Base-by-base conservation (phyloP, 2,888 invertebrate species). In the Flexamia atlantica region DNA sequence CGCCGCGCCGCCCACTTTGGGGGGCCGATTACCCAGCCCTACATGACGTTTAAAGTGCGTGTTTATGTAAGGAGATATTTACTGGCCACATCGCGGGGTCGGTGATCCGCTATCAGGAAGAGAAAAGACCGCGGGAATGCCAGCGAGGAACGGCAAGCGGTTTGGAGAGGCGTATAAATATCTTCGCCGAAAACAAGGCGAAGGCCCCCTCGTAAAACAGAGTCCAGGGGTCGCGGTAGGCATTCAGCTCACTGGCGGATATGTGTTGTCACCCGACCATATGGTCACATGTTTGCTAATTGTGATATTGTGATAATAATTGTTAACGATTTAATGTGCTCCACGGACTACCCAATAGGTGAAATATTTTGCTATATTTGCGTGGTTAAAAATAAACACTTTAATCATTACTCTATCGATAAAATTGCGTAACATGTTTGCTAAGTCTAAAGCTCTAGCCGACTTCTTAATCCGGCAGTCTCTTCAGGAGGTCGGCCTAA, bases 101-200 rank as follows among this genome's bases (percentile, higher is more conserved):
- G 40, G 20, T 20, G 72, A 40, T 36, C 72, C 72, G 72, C 42
- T 40, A 72, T 64, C 40, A 40, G 72, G 72, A 57, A 50, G 50
- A 57, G 23, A 57, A 20, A 57, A 57, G 57, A 57, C 5, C 23
- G 2, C 4, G 57, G 3, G 64, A 17, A 25, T 25, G 3, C 25
- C 25, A 1, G 20, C 28, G 28, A 28, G 76, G 46, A 46, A 42
- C 28, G 76, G 50, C 76, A 50, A 40, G 46, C 23, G 76, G 42
- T 50, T 76, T 50, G 28, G 76, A 76, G 76, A 40, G 76, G 12
- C 42, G 14, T 76, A 46, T 76, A 76, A 76, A 76, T 76, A 76
- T 76, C 72, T n/a, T 40, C 50, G 76, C 76, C 50, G 28, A 76
- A 72, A 76, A 76, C 76, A 42, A 46, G 40, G 40, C 50, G 50